Base-by-base conservation (phyloP, 2,797 vertebrate species). In the Rhinogobio ventralis region DNA sequence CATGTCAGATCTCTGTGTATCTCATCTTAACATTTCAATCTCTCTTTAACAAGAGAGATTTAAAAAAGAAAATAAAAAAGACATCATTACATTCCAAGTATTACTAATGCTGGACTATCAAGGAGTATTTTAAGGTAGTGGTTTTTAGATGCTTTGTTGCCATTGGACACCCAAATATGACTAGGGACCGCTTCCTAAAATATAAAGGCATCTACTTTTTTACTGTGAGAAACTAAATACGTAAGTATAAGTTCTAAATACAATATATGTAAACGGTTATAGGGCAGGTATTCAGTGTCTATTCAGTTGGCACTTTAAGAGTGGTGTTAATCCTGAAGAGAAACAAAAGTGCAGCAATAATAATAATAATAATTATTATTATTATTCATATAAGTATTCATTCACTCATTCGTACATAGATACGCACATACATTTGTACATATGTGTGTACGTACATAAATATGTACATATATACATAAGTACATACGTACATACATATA, bases 1-100 rank as follows among this genome's bases (percentile, higher is more conserved):
- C 49, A 76, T 76, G 71, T 69, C 78, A 66, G 51, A 75, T 39
- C 62, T 53, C 13, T 53, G 78, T 4, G 5, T 80, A 25, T 80
- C 30, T 68, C 46, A 80, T 8, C 23, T 4, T 25, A 25, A 68
- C 23, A 68, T 68, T 14, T 14, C 25, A 20, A 11, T 66, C 4
- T 25, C 42, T 75, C 7, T 39, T 67, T 36, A 51, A 79, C 20
- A 67, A 68, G 13, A 51, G 7, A 53, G 4, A 13, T 17, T 25
- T 14, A 36, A 17, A 8, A 60, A 77, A 42, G 6, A 19, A 13
- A 36, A 36, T 6, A 39, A 15, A 23, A 81, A 69, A 42, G 10
- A 69, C 51, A 30, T 23, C 28, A 42, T 49, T 19, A 10, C 28
- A 67, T n/a, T 62, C 57, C 19, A 67, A 36, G 45, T 51, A 51